Evolutionary conservation across 2,888 invertebrate species (phyloP).

Genomic region (Ochropacha duplaris): DNA sequence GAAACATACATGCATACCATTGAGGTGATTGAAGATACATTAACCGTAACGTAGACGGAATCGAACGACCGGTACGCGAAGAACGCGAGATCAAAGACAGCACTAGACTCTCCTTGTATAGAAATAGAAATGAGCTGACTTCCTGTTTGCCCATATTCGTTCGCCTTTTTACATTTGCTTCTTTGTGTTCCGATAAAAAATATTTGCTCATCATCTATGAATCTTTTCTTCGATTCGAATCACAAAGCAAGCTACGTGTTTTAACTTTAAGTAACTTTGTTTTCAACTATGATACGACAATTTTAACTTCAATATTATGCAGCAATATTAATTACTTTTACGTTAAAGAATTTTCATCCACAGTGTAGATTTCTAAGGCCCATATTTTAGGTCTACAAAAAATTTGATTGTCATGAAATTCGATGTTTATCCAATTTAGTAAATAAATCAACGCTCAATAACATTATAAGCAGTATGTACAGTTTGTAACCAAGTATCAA

Average conservation of each 20-base stretch:
- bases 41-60: not conserved
- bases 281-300: no score
- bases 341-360: no score
- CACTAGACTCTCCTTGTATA: not conserved
- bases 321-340: no score
- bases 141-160: not conserved
- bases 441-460: not conserved
- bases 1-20: not conserved
- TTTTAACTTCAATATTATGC: no score
- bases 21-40: not conserved
- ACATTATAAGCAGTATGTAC: constrained; percentile 1
- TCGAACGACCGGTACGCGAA: not conserved
- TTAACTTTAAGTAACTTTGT: no score
- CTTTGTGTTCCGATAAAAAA: not conserved
- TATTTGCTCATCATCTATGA: not conserved
- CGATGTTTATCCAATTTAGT: not conserved
- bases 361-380: no score
- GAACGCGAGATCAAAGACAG: not conserved
- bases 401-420: not conserved
- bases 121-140: not conserved
- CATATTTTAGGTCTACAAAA: not conserved
- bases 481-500: constrained; percentile 36
- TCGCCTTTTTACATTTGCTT: not conserved
- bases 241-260: no score
- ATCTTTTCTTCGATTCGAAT: not conserved